Evolutionary conservation across 2,113 vertebrate species (phyloP), one percentile per base, ranked within the genome.

Genomic region (Bujurquina vittata): DNA sequence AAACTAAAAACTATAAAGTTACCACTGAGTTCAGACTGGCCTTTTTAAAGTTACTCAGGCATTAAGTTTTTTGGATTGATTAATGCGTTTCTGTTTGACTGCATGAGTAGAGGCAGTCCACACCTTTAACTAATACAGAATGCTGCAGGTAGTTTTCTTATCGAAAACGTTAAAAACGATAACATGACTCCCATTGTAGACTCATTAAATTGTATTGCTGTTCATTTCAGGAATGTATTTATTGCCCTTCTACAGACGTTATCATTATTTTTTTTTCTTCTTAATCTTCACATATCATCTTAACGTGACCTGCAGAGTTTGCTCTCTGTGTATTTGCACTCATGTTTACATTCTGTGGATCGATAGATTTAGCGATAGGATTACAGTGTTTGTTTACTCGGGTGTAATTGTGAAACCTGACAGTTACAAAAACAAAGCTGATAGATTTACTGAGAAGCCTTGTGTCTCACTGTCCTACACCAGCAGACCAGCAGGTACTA

Each of bases 41-140:
- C 67, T n/a, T 52, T 52, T 72, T 72, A 33, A 72, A 72, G 67
- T 72, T 0, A n/a, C 67, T 72, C 52, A 1, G 20, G 26, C 58
- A 37, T 75, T 78, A 89, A 61, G 63, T 77, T 60, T 62, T 7
- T 23, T 40, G 29, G 29, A 17, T 4, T 77, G 77, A 80, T 83
- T 46, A 57, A 69, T 80, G 77, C 18, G 5, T 1, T 4, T 76
- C 10, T 22, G 84, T 89, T 83, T 14, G 26, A 62, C 56, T 33
- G 56, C 58, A 33, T 22, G 23, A 52, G 22, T 26, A 26, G 49
- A 67, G 29, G 59, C 56, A 8, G 62, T 35, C 76, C 77, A 81
- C 74, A 69, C 84, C 65, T 72, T 72, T 52, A 72, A 31, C 80
- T 89, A n/a, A 26, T 65, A 86, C 74, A 56, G 52, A 84, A 60